Evolutionary conservation across 2,888 invertebrate species (phyloP).

Genomic region (Elegia similella): DNA sequence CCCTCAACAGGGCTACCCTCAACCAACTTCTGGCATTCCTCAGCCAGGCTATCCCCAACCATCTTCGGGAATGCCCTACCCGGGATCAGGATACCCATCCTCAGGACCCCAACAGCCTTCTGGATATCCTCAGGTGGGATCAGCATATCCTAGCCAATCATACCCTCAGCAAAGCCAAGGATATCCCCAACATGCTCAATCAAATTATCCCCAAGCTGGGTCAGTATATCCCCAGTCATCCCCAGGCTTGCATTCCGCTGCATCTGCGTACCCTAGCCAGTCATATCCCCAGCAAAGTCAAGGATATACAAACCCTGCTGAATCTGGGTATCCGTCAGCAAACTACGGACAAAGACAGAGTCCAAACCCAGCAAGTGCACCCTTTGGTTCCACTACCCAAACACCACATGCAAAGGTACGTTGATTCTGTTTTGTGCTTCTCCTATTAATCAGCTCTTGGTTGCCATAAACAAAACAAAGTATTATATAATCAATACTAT

Average conservation of each 20-base stretch:
- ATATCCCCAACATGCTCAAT: slow-evolving; percentile 28
- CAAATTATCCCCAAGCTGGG: neutral
- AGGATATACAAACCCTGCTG: slow-evolving; percentile 32
- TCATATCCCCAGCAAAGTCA: slow-evolving; percentile 4
- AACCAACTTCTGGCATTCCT: slow-evolving; percentile 32
- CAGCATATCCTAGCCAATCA: slow-evolving; percentile 25
- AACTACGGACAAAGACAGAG: slow-evolving; percentile 34
- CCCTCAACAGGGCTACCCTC: slow-evolving; percentile 36
- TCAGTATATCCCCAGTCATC: slow-evolving; percentile 18
- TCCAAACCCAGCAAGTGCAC: slow-evolving; percentile 55
- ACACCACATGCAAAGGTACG: slow-evolving; percentile 57
- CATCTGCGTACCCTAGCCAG: slow-evolving; percentile 27
- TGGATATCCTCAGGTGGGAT: slow-evolving; percentile 25
- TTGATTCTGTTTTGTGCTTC: slow-evolving; percentile 24
- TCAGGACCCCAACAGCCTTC: slow-evolving; percentile 23
- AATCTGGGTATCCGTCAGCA: slow-evolving; percentile 33
- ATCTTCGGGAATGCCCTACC: neutral
- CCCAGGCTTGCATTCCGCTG: slow-evolving; percentile 15
- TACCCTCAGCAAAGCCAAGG: slow-evolving; percentile 30
- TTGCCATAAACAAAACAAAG: neutral
- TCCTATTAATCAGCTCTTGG: slow-evolving; percentile 15
- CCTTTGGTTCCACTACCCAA: slow-evolving; percentile 41
- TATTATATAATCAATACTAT: neutral
- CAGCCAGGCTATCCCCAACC: slow-evolving; percentile 39
- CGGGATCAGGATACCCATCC: neutral